These are phyloP conservation scores for Sus cebifrons DNA, from an alignment of 2,797 vertebrate species.

Conservation along the genomic window DNA sequence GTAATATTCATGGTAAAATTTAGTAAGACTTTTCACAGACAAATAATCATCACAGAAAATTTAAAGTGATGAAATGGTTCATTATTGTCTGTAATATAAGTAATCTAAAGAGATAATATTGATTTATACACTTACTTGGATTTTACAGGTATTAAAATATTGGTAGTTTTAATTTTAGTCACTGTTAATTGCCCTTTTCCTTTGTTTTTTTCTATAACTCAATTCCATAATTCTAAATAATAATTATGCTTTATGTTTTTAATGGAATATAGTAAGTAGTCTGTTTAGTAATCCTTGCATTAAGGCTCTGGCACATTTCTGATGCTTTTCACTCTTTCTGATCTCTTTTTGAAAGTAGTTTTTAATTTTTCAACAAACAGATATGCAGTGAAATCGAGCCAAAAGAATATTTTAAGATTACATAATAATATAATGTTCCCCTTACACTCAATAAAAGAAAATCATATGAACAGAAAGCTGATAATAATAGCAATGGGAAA, in stretches of 20 bases:
- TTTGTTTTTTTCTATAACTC: background rate
- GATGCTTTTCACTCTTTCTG: conserved; percentile 61
- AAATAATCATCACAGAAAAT: conserved; percentile 1
- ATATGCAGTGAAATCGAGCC: conserved; percentile 34
- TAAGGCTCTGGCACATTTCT: background rate
- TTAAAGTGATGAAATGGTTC: background rate
- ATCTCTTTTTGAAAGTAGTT: conserved; percentile 68
- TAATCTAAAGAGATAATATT: background rate
- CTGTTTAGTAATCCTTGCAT: background rate
- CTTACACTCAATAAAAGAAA: conserved; percentile 9
- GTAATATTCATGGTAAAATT: background rate
- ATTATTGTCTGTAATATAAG: background rate
- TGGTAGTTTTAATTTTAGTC: conserved; percentile 35
- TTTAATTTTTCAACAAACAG: conserved; percentile 58
- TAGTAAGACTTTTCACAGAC: background rate
- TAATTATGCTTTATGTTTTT: background rate
- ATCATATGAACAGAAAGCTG: conserved; percentile 62
- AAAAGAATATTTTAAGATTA: conserved; percentile 60
- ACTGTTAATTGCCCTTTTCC: background rate
- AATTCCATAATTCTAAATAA: background rate
- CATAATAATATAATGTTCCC: background rate
- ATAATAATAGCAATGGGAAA: conserved; percentile 42
- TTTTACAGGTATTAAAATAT: background rate
- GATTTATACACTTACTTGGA: background rate
- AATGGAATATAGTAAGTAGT: background rate